Evolutionary conservation across 2,113 vertebrate species (phyloP).

Genomic region (Burhinus bistriatus): DNA sequence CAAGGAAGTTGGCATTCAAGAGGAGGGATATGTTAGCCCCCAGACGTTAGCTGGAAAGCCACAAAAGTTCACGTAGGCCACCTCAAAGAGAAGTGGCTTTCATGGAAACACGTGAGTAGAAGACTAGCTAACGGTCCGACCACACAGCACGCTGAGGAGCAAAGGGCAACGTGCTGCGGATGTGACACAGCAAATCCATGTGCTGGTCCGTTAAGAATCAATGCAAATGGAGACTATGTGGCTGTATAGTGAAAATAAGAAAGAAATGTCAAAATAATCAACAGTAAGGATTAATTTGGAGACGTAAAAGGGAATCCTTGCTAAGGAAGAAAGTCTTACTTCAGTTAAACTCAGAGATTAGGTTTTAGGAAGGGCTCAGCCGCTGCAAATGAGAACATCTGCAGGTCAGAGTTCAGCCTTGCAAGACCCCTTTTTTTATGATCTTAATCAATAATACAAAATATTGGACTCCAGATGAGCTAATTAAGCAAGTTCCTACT

Average conservation of each 20-base stretch:
- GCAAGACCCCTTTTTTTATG: neutral
- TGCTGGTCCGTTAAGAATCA: neutral
- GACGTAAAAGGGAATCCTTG: neutral
- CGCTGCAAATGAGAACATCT: neutral
- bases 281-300: neutral
- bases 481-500: neutral
- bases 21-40: neutral
- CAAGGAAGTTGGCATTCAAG: neutral
- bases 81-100: neutral
- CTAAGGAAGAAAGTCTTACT: neutral
- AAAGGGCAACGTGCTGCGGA: fast-evolving
- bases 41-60: neutral
- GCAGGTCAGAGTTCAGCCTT: neutral
- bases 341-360: neutral
- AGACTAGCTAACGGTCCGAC: fast-evolving
- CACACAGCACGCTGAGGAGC: fast-evolving
- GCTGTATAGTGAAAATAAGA: neutral
- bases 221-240: neutral
- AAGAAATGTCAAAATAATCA: neutral
- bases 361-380: neutral
- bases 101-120: neutral
- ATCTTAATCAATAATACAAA: neutral
- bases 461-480: neutral
- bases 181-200: fast-evolving
- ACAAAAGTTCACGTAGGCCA: fast-evolving